Evolutionary conservation across 2,797 vertebrate species (phyloP), one percentile per base, ranked within the genome.

Genomic region (Philypnodon macrostomus): DNA sequence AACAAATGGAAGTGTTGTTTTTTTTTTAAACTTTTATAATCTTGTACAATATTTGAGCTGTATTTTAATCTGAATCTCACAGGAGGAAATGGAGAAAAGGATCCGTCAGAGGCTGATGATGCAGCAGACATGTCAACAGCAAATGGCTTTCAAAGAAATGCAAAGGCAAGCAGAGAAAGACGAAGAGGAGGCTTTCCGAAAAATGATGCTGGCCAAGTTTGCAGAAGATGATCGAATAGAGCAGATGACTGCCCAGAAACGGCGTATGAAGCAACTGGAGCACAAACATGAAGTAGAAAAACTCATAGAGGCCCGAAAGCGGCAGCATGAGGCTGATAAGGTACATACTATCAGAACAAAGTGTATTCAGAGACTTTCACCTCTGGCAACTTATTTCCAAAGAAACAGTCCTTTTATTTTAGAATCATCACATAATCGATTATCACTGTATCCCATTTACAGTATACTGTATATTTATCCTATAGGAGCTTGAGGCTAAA

Each of bases 181-280:
- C 5, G 91, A 96, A 53, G 95, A 98, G n/a, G 92, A 88, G 41
- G 55, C 64, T 21, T 92, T 94, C 64, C 86, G 88, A 24, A 84
- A 80, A 33, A 75, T 47, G 8, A 91, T 92, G 88, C 77, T 97
- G 74, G 92, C 87, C 7, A 95, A 92, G 81, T 89, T 94, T 39
- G 93, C 94, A 0, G 95, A 98, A 66, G 93, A 98, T 0, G 94
- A 97, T 55, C 90, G 89, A 8, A 75, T 93, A 1, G 95, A 97
- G 58, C 89, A 95, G 84, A 92, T 97, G 93, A 97, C 94, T 0
- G 88, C 87, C 7, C 92, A 94, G 71, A 95, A 87, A 47, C 85
- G 81, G 1, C 91, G 93, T 39, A 90, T 94, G 92, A 99, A 93
- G 73, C 92, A 94, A 47, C 85, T 93, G 0, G 93, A 98, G 67